phyloP scores from a whole-genome alignment of 2,888 invertebrate species.

The Drosophila multiciliata region DNA sequence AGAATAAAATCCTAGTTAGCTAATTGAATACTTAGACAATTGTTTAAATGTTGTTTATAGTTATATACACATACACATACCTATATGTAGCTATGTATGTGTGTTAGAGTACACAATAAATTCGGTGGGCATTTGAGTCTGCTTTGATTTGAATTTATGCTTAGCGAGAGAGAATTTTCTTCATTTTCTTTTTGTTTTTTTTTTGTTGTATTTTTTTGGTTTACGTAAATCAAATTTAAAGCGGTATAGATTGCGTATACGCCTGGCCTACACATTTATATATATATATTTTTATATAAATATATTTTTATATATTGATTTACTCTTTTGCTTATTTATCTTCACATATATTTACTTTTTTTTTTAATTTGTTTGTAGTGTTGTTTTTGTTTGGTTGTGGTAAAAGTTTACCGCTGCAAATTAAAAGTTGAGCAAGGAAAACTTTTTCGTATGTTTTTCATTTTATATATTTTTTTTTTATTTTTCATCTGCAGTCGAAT shows the following conservation, averaged over 20 bases:
- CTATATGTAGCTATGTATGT: constrained; percentile 5
- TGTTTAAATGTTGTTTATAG: constrained; percentile 14
- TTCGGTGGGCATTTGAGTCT: constrained; percentile 76
- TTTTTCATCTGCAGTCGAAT: constrained; percentile 37
- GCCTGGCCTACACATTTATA: constrained; percentile 35
- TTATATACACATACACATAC: constrained; percentile 28
- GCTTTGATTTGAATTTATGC: constrained; percentile 56
- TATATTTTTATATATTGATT: constrained; percentile 17
- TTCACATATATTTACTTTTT: constrained; percentile 1
- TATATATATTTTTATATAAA: constrained; percentile 9
- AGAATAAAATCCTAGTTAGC: constrained; percentile 23
- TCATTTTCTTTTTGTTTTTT: neutral
- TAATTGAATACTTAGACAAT: constrained; percentile 33
- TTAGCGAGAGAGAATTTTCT: constrained; percentile 23
- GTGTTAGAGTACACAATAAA: constrained; percentile 64
- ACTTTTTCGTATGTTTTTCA: constrained; percentile 29
- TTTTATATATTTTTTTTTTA: constrained; percentile 7
- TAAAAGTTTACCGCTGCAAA: constrained; percentile 48
- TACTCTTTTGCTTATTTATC: constrained; percentile 9
- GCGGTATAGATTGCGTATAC: constrained; percentile 60
- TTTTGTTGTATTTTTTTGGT: neutral
- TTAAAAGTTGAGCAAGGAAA: constrained; percentile 63
- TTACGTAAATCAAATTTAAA: constrained; percentile 43
- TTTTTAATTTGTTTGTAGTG: constrained; percentile 20
- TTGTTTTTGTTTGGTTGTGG: constrained; percentile 23